phyloP scores from a whole-genome alignment of 2,113 vertebrate genomes.

The Gymnocephalus cernua region DNA sequence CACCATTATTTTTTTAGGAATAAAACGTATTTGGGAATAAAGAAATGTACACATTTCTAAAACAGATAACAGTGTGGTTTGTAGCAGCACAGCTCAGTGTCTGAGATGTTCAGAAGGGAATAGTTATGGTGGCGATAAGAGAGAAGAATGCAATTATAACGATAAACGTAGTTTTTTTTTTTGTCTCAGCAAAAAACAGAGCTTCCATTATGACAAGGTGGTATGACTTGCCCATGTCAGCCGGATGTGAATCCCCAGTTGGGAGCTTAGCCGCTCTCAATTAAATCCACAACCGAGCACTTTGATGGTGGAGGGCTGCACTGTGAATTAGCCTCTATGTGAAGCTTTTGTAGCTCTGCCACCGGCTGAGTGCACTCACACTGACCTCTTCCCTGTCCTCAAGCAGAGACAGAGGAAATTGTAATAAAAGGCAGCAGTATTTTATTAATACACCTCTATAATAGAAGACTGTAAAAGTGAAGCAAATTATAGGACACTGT shows the following conservation, averaged over 20 bases:
- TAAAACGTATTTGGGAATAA: neutral
- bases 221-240: conserved; percentile 72
- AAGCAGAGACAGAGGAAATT: conserved; percentile 53
- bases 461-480: conserved; percentile 12
- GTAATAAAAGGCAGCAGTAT: conserved; percentile 46
- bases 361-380: conserved; percentile 70
- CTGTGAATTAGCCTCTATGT: conserved; percentile 72
- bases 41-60: neutral
- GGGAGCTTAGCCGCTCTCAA: conserved; percentile 75
- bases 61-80: conserved; percentile 1
- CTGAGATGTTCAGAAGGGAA: conserved; percentile 29
- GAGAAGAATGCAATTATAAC: conserved; percentile 46
- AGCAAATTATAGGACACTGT: conserved; percentile 24
- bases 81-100: conserved; percentile 16
- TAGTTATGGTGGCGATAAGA: conserved; percentile 50
- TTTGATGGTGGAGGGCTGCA: conserved; percentile 68
- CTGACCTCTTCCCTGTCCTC: conserved; percentile 67
- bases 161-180: conserved; percentile 35
- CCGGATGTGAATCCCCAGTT: conserved; percentile 69
- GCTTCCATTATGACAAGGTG: conserved; percentile 59
- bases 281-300: conserved; percentile 75
- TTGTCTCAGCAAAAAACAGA: conserved; percentile 66
- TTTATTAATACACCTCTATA: conserved; percentile 35
- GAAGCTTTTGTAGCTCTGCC: conserved; percentile 67
- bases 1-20: neutral